These are phyloP conservation scores for Nephrocerus scutellatus DNA, from an alignment of 2,888 invertebrate species.

Conservation along the genomic window DNA sequence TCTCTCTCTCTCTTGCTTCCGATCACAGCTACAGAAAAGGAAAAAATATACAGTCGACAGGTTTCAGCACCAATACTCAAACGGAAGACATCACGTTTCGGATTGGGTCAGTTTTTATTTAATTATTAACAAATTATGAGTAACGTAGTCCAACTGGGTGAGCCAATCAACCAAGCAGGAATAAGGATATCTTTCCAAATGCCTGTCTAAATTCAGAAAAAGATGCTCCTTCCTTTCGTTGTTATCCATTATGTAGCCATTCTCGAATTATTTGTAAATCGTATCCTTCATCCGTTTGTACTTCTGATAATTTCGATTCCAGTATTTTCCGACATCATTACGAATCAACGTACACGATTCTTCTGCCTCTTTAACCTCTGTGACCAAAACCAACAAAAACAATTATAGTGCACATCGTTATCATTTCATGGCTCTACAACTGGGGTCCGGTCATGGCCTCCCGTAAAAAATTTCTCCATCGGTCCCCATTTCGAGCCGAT, in stretches of 20 bases:
- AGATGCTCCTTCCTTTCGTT: no score
- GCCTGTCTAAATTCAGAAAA: background rate
- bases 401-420: no score
- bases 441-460: no score
- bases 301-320: no score
- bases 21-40: slow-evolving; percentile 59
- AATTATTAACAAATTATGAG: slow-evolving; percentile 43
- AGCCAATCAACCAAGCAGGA: slow-evolving; percentile 32
- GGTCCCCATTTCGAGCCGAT: no score
- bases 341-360: no score
- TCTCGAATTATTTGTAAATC: slow-evolving; percentile 10
- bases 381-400: no score
- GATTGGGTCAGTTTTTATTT: slow-evolving; percentile 79
- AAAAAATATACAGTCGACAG: slow-evolving; percentile 83
- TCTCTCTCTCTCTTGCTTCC: no score
- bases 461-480: no score
- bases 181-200: background rate
- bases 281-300: slow-evolving; percentile 14
- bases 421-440: no score
- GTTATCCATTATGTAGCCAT: background rate
- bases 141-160: slow-evolving; percentile 37
- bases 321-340: no score
- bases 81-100: slow-evolving; percentile 86
- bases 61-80: slow-evolving; percentile 93
- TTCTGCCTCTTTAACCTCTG: no score